Evolutionary conservation across 2,888 invertebrate species (phyloP).

Genomic region (Morpho achilles): DNA sequence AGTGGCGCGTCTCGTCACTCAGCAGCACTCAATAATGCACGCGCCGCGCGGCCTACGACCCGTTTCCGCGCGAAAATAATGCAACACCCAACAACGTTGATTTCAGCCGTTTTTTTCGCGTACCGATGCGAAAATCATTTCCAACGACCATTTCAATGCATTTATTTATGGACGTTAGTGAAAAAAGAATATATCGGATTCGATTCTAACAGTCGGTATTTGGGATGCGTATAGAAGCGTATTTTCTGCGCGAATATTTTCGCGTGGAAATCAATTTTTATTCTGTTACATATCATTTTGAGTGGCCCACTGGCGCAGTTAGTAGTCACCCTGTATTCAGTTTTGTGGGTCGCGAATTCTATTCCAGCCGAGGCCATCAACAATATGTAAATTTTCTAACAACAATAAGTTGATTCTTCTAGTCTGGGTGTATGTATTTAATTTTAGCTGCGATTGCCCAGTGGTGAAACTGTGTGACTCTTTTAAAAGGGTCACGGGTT

Average conservation of each 20-base stretch:
- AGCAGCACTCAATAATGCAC: slow-evolving; percentile 74
- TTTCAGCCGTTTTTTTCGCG: slow-evolving; percentile 25
- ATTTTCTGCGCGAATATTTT: neutral
- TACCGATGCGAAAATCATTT: slow-evolving; percentile 22
- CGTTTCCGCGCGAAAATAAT: slow-evolving; percentile 46
- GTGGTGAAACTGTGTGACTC: no score
- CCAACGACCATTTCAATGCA: slow-evolving; percentile 15
- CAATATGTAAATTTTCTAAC: no score
- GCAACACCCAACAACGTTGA: slow-evolving; percentile 30
- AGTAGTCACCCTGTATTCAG: no score
- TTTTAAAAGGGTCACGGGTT: no score
- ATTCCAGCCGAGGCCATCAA: no score
- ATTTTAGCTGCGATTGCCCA: no score
- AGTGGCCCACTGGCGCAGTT: no score
- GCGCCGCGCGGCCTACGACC: slow-evolving; percentile 45
- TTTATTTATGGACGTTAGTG: slow-evolving; percentile 15
- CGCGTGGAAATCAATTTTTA: no score
- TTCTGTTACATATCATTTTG: no score
- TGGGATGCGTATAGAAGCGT: slow-evolving; percentile 5
- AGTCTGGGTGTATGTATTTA: no score
- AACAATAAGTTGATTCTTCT: no score
- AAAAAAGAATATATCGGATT: slow-evolving; percentile 3
- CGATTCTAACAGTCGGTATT: slow-evolving; percentile 13
- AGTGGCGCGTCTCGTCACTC: slow-evolving; percentile 68
- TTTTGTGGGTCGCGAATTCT: no score